Conservation (phyloP, 2,797 vertebrate species). For the Okamejei kenojei region DNA sequence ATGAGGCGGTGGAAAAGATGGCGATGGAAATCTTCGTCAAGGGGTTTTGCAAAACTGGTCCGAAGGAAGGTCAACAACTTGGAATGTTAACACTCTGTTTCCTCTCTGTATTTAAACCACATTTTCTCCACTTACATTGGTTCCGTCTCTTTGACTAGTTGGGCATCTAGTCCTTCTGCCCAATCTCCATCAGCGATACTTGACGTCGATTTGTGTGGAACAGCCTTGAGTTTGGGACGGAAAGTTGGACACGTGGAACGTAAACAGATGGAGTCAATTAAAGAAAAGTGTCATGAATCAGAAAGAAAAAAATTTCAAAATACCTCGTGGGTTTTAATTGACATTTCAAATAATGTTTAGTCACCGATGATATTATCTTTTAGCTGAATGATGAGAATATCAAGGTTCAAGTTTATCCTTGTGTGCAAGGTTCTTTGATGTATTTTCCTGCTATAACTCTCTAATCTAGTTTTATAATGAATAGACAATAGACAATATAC, state of each 20-base stretch:
- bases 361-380: too few species aligned
- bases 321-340: neutral
- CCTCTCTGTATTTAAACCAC: neutral
- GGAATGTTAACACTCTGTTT: neutral
- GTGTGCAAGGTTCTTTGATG: too few species aligned
- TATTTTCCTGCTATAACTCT: too few species aligned
- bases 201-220: neutral
- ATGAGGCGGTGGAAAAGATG: too few species aligned
- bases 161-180: neutral
- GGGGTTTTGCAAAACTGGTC: neutral
- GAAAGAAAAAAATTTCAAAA: neutral
- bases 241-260: neutral
- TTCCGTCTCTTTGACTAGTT: neutral
- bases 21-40: too few species aligned
- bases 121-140: neutral
- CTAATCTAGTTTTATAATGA: too few species aligned
- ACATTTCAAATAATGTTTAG: too few species aligned
- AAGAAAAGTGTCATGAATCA: neutral
- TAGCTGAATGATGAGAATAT: too few species aligned
- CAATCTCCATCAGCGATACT: neutral
- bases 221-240: neutral
- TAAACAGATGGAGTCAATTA: neutral
- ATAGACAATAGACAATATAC: too few species aligned
- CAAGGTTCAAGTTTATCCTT: too few species aligned
- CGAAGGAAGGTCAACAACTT: neutral